Conservation (phyloP, 2,797 vertebrate genomes). For the Petrocephalus sullivani region DNA sequence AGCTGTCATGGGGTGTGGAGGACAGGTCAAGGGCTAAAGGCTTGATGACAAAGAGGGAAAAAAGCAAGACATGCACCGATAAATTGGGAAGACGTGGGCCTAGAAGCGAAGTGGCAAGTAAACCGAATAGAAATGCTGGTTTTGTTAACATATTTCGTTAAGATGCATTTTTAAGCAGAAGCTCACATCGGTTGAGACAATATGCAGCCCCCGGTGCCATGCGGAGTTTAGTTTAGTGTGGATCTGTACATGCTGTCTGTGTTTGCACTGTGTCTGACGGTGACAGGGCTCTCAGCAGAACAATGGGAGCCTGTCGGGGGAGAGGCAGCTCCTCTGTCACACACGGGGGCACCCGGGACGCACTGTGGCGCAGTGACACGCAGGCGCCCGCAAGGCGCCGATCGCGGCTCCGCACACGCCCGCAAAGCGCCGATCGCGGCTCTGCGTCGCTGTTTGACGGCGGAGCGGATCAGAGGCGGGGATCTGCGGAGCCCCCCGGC, state of each 20-base stretch:
- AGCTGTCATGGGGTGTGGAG: slow-evolving; percentile 18
- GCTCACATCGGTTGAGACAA: background rate
- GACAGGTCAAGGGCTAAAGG: slow-evolving; percentile 29
- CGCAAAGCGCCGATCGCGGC: background rate
- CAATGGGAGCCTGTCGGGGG: slow-evolving; percentile 10
- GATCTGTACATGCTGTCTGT: background rate
- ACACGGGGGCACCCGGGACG: background rate
- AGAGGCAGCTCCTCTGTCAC: background rate
- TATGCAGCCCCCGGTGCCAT: background rate
- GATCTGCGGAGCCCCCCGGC: background rate
- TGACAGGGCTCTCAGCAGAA: slow-evolving; percentile 9
- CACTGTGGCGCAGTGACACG: background rate
- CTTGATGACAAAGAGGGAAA: background rate
- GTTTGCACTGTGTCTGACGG: slow-evolving; percentile 3
- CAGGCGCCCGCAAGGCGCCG: background rate
- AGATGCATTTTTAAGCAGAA: background rate
- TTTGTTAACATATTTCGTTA: background rate
- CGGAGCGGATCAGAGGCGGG: background rate
- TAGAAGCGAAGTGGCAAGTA: background rate
- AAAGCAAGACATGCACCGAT: background rate
- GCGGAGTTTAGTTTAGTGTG: background rate
- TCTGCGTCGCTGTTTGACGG: background rate
- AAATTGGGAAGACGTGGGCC: background rate
- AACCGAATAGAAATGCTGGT: background rate
- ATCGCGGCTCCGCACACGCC: background rate